phyloP scores from a whole-genome alignment of 1,140 invertebrate species.

The Parapsyche elsis region DNA sequence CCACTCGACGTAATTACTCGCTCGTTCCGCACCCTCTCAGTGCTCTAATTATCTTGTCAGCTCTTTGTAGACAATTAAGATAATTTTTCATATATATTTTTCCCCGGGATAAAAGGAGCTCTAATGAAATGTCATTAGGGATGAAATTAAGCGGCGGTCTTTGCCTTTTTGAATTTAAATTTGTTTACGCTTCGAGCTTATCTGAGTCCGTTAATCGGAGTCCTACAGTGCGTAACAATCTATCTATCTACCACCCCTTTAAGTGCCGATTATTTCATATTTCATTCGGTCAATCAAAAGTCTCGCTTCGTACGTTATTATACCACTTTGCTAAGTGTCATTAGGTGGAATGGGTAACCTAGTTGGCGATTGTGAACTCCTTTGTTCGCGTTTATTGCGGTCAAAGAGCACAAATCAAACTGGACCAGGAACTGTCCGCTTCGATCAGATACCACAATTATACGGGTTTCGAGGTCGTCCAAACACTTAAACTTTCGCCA shows the following conservation, averaged over 20 bases:
- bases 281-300: no score
- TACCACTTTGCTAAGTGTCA: no score
- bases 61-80: slow-evolving; percentile 42
- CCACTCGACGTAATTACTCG: slow-evolving; percentile 19
- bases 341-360: no score
- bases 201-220: slow-evolving; percentile 48
- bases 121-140: slow-evolving; percentile 34
- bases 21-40: not conserved
- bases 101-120: slow-evolving; percentile 18
- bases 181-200: slow-evolving; percentile 48
- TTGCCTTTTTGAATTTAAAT: slow-evolving; percentile 36
- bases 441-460: no score
- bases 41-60: slow-evolving; percentile 46
- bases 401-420: no score
- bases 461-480: no score
- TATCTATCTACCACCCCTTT: not conserved
- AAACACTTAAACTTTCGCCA: no score
- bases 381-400: no score
- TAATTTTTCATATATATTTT: slow-evolving; percentile 44
- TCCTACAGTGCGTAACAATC: slow-evolving; percentile 1
- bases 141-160: slow-evolving; percentile 28
- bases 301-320: no score
- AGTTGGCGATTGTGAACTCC: no score
- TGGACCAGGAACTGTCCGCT: no score
- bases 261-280: no score